Evolutionary conservation across 2,113 vertebrate species (phyloP).

Genomic region (Meriones unguiculatus): DNA sequence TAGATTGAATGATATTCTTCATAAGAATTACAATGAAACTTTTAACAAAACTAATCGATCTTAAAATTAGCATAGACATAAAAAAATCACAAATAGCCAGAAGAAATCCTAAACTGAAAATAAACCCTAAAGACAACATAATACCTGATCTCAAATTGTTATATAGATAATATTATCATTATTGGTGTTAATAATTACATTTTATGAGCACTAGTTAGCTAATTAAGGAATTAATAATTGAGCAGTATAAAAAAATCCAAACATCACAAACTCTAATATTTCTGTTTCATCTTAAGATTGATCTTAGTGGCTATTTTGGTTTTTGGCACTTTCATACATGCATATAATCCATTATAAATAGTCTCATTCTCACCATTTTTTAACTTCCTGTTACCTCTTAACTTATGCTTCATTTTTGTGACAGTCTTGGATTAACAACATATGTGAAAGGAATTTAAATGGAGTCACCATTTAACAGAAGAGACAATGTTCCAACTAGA

Average conservation of each 20-base stretch:
- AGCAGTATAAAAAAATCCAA: neutral
- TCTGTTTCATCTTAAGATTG: neutral
- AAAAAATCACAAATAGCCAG: neutral
- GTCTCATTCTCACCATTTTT: neutral
- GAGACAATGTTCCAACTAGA: neutral
- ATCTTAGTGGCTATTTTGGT: neutral
- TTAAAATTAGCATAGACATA: neutral
- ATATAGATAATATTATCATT: neutral
- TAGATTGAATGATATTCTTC: neutral
- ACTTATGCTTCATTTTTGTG: neutral
- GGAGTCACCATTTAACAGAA: neutral
- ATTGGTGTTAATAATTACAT: neutral
- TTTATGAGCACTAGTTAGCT: neutral
- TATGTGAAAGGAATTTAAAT: neutral
- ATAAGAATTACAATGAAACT: neutral
- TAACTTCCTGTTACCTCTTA: neutral
- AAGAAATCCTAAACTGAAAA: neutral
- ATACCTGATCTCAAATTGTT: neutral
- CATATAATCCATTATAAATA: neutral
- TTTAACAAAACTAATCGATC: neutral
- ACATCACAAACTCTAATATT: neutral
- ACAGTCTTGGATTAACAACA: neutral
- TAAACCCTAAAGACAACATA: neutral
- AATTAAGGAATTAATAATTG: neutral
- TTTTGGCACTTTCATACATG: neutral